Conservation (phyloP, 2,113 vertebrate species). For the Hippocampus guttulatus region DNA sequence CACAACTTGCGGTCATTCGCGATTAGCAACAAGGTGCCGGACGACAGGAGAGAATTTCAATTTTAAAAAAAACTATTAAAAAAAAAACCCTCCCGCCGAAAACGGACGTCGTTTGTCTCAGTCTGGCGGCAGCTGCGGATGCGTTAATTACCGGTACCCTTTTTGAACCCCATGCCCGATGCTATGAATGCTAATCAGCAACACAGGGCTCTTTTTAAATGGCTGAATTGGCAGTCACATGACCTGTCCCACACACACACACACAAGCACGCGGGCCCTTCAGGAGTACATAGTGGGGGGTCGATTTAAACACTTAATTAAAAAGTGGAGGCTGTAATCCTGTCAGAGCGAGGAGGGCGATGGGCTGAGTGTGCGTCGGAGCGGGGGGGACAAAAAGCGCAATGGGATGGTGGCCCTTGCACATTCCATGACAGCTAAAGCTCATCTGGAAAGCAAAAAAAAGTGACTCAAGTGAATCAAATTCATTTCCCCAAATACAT, state of each 20-base stretch:
- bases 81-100: no score
- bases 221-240: slow-evolving; percentile 58
- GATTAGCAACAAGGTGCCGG: not conserved
- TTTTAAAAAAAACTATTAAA: not conserved
- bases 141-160: slow-evolving; percentile 49
- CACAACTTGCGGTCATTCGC: not conserved
- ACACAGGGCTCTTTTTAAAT: slow-evolving; percentile 53
- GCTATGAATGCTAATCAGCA: slow-evolving; percentile 43
- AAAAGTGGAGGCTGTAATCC: slow-evolving; percentile 69
- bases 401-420: slow-evolving; percentile 10
- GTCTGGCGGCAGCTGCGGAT: slow-evolving; percentile 15
- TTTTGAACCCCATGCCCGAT: slow-evolving; percentile 29
- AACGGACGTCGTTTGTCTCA: slow-evolving; percentile 3
- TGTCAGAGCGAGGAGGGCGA: slow-evolving; percentile 54
- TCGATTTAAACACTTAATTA: slow-evolving; percentile 74
- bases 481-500: not conserved
- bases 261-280: slow-evolving; percentile 23
- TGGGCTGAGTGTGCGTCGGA: slow-evolving; percentile 17
- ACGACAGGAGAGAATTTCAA: not conserved
- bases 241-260: slow-evolving; percentile 44
- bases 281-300: slow-evolving; percentile 57
- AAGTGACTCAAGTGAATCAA: not conserved
- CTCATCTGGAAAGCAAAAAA: not conserved
- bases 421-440: slow-evolving; percentile 27
- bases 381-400: not conserved